Conservation (phyloP, 2,797 vertebrate species). For the Galagoides demidoff region DNA sequence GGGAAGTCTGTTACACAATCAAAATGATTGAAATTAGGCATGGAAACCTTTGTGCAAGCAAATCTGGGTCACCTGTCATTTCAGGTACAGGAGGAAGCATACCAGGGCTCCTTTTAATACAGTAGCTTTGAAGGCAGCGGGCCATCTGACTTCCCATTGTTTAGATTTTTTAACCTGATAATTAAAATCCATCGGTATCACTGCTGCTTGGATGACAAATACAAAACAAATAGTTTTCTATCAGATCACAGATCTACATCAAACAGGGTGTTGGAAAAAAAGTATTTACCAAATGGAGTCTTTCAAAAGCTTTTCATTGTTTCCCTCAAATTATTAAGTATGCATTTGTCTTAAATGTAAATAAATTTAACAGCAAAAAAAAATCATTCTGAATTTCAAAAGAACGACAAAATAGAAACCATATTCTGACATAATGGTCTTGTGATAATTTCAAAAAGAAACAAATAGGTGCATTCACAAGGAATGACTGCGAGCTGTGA, state of each 20-base stretch:
- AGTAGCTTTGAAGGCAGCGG: conserved; percentile 84
- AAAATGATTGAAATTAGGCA: conserved; percentile 58
- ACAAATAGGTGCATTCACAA: neutral
- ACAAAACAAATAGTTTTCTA: conserved; percentile 79
- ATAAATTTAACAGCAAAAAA: conserved; percentile 28
- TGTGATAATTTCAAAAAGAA: conserved; percentile 21
- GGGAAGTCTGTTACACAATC: conserved; percentile 20
- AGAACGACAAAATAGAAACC: neutral
- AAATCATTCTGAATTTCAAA: conserved; percentile 43
- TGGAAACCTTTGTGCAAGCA: conserved; percentile 45
- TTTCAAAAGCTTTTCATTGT: conserved; percentile 1
- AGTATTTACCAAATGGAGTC: neutral
- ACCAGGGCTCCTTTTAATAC: conserved; percentile 73
- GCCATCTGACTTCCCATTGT: conserved; percentile 82
- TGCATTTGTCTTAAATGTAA: conserved; percentile 39
- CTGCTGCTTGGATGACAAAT: conserved; percentile 82
- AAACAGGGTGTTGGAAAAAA: conserved; percentile 74
- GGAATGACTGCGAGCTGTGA: conserved; percentile 23
- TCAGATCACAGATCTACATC: conserved; percentile 72
- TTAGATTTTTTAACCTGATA: conserved; percentile 85
- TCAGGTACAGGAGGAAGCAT: conserved; percentile 72
- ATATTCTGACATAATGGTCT: neutral
- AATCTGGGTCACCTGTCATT: conserved; percentile 83
- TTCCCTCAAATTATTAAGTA: neutral
- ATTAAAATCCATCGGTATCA: conserved; percentile 83